Evolutionary conservation across 2,113 vertebrate genomes (phyloP), one percentile per base, ranked within the genome.

Genomic region (Sebastes fasciatus): DNA sequence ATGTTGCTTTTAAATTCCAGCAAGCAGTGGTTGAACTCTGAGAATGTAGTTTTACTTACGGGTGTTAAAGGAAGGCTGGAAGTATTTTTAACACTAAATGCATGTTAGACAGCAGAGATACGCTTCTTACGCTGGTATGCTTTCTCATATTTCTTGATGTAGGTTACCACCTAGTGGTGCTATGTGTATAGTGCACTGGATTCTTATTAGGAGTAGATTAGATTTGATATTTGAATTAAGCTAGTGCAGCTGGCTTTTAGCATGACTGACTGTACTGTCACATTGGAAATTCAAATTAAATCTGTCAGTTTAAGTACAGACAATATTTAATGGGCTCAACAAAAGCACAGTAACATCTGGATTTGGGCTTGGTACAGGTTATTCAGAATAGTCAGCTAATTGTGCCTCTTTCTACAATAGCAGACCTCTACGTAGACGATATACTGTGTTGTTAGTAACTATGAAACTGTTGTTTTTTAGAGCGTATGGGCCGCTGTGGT

Each of bases 401-500:
- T 68, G 2, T 54, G 16, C 14, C 23, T 16, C 16, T 26, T 72
- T 57, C 3, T 17, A 14, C 9, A 11, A 17, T 8, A 16, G n/a
- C 40, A 57, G 14, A 65, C 9, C 21, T 73, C 19, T 23, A 34
- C 11, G 17, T 34, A 26, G 10, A 65, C 1, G 23, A 34, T 12
- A 43, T 49, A 21, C 4, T 66, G 12, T 60, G 19, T 49, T 60
- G 42, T 57, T 26, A 45, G n/a, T 88, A n/a, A 86, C 21, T 8
- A 46, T 11, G 1, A 34, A n/a, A 23, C 21, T 5, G 34, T 93
- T 79, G 58, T 91, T 89, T 95, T 96, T 48, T 83, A 99, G 98
- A 94, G 94, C 96, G 2, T 97, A 96, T 87, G 98, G 98, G 88
- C 97, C 98, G 1, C 96, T 99, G 75, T 99, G 98, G 98, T 98